Evolutionary conservation across 1,140 invertebrate genomes (phyloP), one percentile per base, ranked within the genome.

Genomic region (Lucilia cuprina): DNA sequence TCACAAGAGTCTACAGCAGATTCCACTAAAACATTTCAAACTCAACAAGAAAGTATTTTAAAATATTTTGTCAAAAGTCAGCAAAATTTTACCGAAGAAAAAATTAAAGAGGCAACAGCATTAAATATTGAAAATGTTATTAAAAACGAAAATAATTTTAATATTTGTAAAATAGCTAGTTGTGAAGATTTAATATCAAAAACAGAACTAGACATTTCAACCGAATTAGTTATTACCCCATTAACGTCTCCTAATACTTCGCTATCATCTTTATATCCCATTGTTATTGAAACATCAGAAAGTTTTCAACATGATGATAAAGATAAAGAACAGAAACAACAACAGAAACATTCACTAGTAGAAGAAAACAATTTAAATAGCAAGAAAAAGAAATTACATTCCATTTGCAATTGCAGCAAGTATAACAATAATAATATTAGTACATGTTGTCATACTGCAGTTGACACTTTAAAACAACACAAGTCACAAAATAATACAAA

Each of bases 211-310:
- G 41, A 5, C 5, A 8, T n/a, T 17, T 14, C 21, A 78, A n/a
- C 75, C 2, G 55, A n/a, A 25, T 8, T 12, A 70, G 21, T 35
- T 5, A 10, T 35, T 5, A 10, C 25, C 25, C 25, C 75, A 78
- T 78, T 78, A 17, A 14, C 75, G 19, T 47, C 75, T 19, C n/a
- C 75, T 35, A 78, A 41, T 19, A n/a, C 41, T 7, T 19, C 14
- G 4, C 3, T 50, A 80, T 80, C 77, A 25, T 49, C 77, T 10
- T 25, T 80, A 30, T 80, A 80, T 50, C 77, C 77, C 41, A 80
- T 80, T 80, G 77, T 82, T 82, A 82, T 82, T 70, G 82, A 82
- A 82, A 82, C 60, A 35, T 35, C 60, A 65, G 82, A 82, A 82
- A 60, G 13, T 65, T 82, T 82, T 9, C 55, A 34, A 9, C 47